Evolutionary conservation across 2,113 vertebrate species (phyloP), one percentile per base, ranked within the genome.

Genomic region (Reinhardtius hippoglossoides): DNA sequence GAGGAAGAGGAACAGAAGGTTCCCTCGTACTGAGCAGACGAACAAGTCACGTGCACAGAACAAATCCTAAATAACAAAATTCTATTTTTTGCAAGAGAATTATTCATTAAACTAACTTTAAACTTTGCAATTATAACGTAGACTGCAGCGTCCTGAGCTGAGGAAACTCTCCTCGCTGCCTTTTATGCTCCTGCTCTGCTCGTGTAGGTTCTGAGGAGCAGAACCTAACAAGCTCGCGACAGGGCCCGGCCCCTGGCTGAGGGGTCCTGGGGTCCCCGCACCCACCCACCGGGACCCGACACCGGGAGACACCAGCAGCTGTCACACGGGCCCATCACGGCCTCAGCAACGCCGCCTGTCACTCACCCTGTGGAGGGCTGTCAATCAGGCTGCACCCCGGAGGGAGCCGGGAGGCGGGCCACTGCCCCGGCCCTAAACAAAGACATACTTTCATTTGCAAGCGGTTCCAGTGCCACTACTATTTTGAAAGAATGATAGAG

Each of bases 371-470:
- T 75, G 23, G 92, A 88, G 92, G 91, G 87, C 91, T 92, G 92
- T 94, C 94, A 94, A 94, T 95, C 94, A 95, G 67, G 31, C 79
- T 37, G 66, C 82, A 88, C 91, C 88, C 92, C 74, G 86, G 91
- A 86, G 91, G 91, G 92, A 86, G 88, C 84, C 59, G 81, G 78
- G 89, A 81, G 90, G 89, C 81, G 89, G 90, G 79, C 76, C 83
- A 1, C 72, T 16, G 78, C 42, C 87, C 87, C 85, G 48, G 83
- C 87, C 85, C 81, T 72, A 84, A 88, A 94, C 93, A 94, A 94
- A 95, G 93, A 90, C 92, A 85, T 87, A 89, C 90, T 93, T 77
- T 91, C 87, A 94, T 92, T 94, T 93, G 92, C 90, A 91, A 93
- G 91, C 86, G 88, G 85, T 92, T 89, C 89, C 82, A 92, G 88